Evolutionary conservation across 2,113 vertebrate genomes (phyloP), one percentile per base, ranked within the genome.

Genomic region (Pandion haliaetus): DNA sequence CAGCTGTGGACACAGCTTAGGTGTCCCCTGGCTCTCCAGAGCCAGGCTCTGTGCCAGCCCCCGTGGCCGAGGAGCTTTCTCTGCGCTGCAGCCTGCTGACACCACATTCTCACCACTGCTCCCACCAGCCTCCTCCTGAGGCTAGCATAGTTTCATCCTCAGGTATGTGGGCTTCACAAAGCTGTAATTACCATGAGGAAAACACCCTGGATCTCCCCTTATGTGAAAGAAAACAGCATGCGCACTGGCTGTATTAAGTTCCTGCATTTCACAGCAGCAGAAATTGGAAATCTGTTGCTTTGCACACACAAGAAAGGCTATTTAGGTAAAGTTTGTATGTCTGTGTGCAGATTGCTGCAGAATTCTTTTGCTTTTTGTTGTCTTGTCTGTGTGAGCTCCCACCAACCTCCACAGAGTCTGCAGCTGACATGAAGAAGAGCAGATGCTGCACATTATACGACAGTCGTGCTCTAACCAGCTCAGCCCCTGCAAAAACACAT

Each of bases 31-130:
- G 12, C 17, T 70, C 28, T 59, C 26, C 78, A 74, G 44, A 29
- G 2, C 16, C 14, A 14, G 17, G n/a, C 12, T 42, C 12, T 1
- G 0, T 17, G 17, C 69, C 38, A 42, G 61, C 9, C 54, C 17
- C 32, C n/a, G 40, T 1, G 0, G 19, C 38, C 0, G 1, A 73
- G 32, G 31, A 55, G 17, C 42, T 44, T 62, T 38, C 44, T 58
- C 47, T 40, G 36, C 67, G 45, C 20, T 0, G 1, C 38, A 73
- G 38, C 25, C 14, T 8, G 3, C 24, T 21, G 23, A 58, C 9
- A 3, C 32, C 3, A 34, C n/a, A 11, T 61, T 50, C 20, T 21
- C 61, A 58, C 36, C 52, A 62, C 2, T 0, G 0, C n/a, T 28
- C 40, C 44, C 4, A 1, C 8, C 54, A 79, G 15, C 21, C 45